Conservation (phyloP, 2,888 invertebrate species). For the Cryptophagus acutangulus region DNA sequence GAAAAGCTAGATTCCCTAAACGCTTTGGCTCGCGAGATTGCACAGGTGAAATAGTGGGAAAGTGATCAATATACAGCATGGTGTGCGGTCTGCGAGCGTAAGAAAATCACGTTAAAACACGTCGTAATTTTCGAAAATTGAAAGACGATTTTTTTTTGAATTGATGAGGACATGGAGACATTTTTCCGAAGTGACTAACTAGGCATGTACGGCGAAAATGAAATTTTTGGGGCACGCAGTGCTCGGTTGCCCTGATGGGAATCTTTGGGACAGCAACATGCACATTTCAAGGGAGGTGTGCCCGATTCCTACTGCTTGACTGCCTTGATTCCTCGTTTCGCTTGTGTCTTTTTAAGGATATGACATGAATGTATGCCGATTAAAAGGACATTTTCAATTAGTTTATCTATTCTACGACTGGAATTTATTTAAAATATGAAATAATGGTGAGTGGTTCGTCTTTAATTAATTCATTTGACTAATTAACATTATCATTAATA, state of each 20-base stretch:
- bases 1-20: slow-evolving; percentile 24
- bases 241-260: too few relatives aligned
- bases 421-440: slow-evolving; percentile 40
- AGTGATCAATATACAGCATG: slow-evolving; percentile 34
- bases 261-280: slow-evolving; percentile 24
- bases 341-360: slow-evolving; percentile 19
- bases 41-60: slow-evolving; percentile 36
- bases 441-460: slow-evolving; percentile 42
- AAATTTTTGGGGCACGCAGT: slow-evolving; percentile 17
- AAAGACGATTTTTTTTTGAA: too few relatives aligned
- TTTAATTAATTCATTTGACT: slow-evolving; percentile 7
- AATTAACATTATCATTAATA: slow-evolving; percentile 10
- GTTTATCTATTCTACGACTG: slow-evolving; percentile 34
- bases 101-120: too few relatives aligned
- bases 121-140: too few relatives aligned
- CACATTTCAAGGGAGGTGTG: slow-evolving; percentile 28
- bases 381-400: slow-evolving; percentile 33
- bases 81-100: slow-evolving; percentile 25
- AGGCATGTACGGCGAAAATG: slow-evolving; percentile 21
- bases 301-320: slow-evolving; percentile 19
- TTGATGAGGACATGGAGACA: too few relatives aligned
- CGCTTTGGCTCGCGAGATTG: slow-evolving; percentile 16
- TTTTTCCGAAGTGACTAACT: too few relatives aligned
- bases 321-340: slow-evolving; percentile 16
- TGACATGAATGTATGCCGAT: slow-evolving; percentile 36